Percentiles rank a stretch among this genome's conserved stretches.
Conservation (phyloP, 2,888 invertebrate species). For the Drosophila barbarae region DNA sequence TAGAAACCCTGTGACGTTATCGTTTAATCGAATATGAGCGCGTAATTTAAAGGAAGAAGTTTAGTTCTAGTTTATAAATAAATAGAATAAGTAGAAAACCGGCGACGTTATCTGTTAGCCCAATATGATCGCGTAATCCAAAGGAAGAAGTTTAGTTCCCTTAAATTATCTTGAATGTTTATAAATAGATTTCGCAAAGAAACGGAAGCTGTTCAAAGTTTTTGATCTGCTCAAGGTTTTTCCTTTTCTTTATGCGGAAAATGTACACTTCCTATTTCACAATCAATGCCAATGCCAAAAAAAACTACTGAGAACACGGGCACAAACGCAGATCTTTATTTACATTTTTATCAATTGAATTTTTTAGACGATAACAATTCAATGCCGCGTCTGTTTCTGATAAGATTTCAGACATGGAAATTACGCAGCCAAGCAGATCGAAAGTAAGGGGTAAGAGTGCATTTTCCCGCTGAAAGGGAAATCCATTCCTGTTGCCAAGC, state of each 20-base stretch:
- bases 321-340: background rate
- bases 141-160: background rate
- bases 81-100: too few relatives aligned
- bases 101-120: background rate
- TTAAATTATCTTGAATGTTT: too few relatives aligned
- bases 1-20: background rate
- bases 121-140: background rate
- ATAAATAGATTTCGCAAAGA: background rate
- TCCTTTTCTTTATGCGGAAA: background rate
- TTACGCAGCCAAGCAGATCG: background rate
- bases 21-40: background rate
- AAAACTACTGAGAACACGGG: background rate
- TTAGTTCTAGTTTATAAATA: background rate
- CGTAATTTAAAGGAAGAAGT: background rate
- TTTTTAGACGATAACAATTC: background rate
- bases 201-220: background rate
- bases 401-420: slow-evolving; percentile 8
- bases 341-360: background rate
- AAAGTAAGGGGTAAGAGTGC: background rate
- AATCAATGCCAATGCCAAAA: slow-evolving; percentile 10
- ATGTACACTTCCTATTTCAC: slow-evolving; percentile 17
- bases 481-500: slow-evolving; percentile 30
- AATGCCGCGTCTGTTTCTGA: slow-evolving; percentile 2
- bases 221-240: background rate
- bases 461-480: slow-evolving; percentile 24